Conservation (phyloP, 2,797 vertebrate genomes). For the Sebastes aleutianus region DNA sequence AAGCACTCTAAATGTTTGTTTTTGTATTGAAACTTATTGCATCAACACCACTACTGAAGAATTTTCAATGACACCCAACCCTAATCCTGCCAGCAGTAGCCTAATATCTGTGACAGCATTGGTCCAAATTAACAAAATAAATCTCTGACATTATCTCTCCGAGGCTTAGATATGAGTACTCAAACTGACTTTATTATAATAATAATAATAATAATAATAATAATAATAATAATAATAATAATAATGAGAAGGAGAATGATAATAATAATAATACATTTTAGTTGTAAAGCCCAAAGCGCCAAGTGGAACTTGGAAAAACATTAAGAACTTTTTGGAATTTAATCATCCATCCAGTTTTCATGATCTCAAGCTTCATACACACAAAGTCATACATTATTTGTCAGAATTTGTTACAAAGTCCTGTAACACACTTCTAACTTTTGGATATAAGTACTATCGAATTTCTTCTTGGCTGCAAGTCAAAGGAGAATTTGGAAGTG, state of each 20-base stretch:
- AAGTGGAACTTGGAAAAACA: neutral
- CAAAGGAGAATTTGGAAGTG: slow-evolving; percentile 47
- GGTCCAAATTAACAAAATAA: neutral
- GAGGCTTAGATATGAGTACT: neutral
- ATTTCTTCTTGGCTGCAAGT: slow-evolving; percentile 26
- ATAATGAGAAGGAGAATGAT: neutral
- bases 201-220: neutral
- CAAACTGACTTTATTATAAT: neutral
- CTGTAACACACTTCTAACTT: slow-evolving; percentile 11
- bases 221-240: no score
- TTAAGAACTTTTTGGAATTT: neutral
- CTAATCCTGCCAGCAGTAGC: neutral
- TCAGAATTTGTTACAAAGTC: neutral
- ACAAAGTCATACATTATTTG: neutral
- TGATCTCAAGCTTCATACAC: neutral
- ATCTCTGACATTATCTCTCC: neutral
- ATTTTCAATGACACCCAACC: neutral
- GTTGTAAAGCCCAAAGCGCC: no score
- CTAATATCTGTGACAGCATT: neutral
- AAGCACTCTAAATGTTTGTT: neutral
- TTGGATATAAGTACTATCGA: slow-evolving; percentile 44
- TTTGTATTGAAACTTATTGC: neutral
- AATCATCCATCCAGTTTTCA: neutral
- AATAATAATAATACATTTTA: no score
- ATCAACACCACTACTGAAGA: neutral